phyloP scores from a whole-genome alignment of 2,113 vertebrate species.

The Chrysochloris asiatica region DNA sequence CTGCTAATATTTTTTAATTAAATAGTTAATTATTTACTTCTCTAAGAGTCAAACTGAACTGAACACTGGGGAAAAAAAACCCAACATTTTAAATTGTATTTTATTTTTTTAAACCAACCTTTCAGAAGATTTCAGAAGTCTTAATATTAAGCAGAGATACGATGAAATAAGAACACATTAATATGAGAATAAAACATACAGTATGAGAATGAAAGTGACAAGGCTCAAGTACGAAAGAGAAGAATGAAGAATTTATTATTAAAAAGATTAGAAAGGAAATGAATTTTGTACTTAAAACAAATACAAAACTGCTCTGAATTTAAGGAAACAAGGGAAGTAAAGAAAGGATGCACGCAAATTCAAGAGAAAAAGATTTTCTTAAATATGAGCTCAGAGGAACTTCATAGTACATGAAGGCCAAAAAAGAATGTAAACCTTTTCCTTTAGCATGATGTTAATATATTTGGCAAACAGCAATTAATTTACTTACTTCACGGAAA shows the following conservation, averaged over 20 bases:
- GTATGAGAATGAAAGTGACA: constrained; percentile 24
- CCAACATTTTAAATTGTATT: constrained; percentile 29
- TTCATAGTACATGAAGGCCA: not conserved
- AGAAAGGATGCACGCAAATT: constrained; percentile 5
- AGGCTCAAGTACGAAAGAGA: constrained; percentile 7
- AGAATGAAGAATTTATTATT: not conserved
- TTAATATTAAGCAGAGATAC: constrained; percentile 37
- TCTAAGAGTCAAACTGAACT: not conserved
- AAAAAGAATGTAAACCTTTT: constrained; percentile 26
- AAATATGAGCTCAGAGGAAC: not conserved
- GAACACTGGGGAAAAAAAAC: not conserved
- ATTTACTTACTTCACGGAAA: constrained; percentile 79
- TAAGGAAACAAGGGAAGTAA: not conserved
- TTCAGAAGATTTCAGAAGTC: constrained; percentile 43
- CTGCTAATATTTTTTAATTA: constrained; percentile 72
- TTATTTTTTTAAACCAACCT: constrained; percentile 38
- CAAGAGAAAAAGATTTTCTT: not conserved
- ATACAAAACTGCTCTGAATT: constrained; percentile 18
- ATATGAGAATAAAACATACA: constrained; percentile 30
- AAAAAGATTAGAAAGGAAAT: not conserved
- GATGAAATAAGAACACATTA: constrained; percentile 10
- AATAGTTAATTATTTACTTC: constrained; percentile 45
- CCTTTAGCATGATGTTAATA: constrained; percentile 34
- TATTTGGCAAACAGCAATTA: constrained; percentile 19
- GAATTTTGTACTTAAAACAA: constrained; percentile 15